Evolutionary conservation across 1,140 invertebrate genomes (phyloP).

Genomic region (Polypedilum vanderplanki): DNA sequence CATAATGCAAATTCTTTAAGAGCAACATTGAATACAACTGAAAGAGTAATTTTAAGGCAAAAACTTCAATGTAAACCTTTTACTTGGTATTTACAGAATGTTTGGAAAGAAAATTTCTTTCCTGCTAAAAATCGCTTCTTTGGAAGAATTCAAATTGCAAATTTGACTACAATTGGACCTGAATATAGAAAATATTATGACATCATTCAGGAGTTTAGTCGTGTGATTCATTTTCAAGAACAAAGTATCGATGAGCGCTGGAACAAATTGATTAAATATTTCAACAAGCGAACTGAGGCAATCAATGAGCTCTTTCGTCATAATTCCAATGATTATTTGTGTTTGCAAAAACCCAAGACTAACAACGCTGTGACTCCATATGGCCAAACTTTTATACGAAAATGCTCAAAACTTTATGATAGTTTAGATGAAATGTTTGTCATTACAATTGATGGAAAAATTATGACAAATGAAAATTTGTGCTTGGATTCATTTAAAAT

Average conservation of each 20-base stretch:
- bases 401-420: constrained; percentile 45
- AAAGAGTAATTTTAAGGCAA: constrained; percentile 66
- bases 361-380: constrained; percentile 34
- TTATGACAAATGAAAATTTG: constrained; percentile 43
- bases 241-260: constrained; percentile 37
- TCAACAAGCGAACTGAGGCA: constrained; percentile 32
- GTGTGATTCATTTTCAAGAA: constrained; percentile 38
- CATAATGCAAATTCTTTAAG: constrained; percentile 33
- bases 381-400: constrained; percentile 52
- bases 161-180: constrained; percentile 38
- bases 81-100: constrained; percentile 90
- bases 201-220: constrained; percentile 36
- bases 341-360: constrained; percentile 29
- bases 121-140: constrained; percentile 76
- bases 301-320: not conserved
- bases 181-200: constrained; percentile 40
- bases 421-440: constrained; percentile 67
- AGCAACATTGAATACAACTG: constrained; percentile 55
- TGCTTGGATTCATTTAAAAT: constrained; percentile 37
- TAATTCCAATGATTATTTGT: constrained; percentile 34
- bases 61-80: constrained; percentile 81
- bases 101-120: constrained; percentile 87
- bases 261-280: constrained; percentile 35
- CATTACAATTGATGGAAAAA: constrained; percentile 54
- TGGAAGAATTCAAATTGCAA: constrained; percentile 57